Evolutionary conservation across 92 coral and sea anemone species (phyloP).

Genomic region (Umimayanthus kanabou): DNA sequence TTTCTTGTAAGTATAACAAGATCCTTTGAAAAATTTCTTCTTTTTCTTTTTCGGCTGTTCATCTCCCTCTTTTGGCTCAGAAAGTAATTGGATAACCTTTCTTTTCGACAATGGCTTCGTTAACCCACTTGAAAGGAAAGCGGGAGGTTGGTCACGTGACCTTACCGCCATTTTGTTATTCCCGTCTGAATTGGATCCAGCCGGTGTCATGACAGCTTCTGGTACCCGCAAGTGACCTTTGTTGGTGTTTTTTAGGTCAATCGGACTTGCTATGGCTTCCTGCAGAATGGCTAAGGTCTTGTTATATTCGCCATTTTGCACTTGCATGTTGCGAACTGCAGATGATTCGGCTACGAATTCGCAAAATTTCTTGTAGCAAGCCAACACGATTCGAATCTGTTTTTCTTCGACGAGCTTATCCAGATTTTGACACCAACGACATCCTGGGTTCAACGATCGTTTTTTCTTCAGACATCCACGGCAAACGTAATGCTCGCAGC

Average conservation of each 20-base stretch:
- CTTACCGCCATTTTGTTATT: constrained; percentile 67
- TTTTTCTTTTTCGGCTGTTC: constrained; percentile 59
- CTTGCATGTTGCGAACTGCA: constrained; percentile 47
- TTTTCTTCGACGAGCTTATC: constrained; percentile 78
- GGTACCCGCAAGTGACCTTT: constrained; percentile 39
- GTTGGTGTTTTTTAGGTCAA: constrained; percentile 52
- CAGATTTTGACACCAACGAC: constrained; percentile 96
- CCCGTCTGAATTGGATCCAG: constrained; percentile 38
- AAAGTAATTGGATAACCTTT: constrained; percentile 53
- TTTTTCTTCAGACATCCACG: constrained; percentile 88
- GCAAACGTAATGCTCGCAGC: constrained; percentile 94
- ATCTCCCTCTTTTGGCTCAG: constrained; percentile 48
- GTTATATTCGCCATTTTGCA: constrained; percentile 86
- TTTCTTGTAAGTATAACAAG: constrained; percentile 72
- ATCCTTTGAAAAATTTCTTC: constrained; percentile 80
- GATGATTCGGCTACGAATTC: constrained; percentile 72
- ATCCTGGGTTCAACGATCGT: constrained; percentile 91
- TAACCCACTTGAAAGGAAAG: constrained; percentile 53
- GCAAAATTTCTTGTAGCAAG: constrained; percentile 95
- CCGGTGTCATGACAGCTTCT: constrained; percentile 34
- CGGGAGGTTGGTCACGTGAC: constrained; percentile 82
- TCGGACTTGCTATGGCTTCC: constrained; percentile 86
- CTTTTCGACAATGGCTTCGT: constrained; percentile 56
- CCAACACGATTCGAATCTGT: constrained; percentile 87
- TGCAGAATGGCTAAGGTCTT: constrained; percentile 76